phyloP scores from a whole-genome alignment of 2,113 vertebrate genomes.

The Oreotrochilus melanogaster region DNA sequence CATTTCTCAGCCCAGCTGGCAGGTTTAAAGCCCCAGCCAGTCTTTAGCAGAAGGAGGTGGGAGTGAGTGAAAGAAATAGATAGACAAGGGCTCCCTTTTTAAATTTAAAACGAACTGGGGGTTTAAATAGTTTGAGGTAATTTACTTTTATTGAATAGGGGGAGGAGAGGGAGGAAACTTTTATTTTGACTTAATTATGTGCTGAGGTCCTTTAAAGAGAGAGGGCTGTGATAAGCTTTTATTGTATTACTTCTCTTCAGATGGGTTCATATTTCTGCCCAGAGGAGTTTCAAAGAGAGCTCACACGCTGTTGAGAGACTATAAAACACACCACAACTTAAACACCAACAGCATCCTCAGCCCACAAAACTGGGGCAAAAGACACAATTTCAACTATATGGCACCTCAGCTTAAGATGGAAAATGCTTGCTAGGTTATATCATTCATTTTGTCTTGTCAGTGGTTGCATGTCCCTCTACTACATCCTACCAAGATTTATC shows the following conservation, averaged over 20 bases:
- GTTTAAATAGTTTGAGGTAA: constrained; percentile 66
- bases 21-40: constrained; percentile 70
- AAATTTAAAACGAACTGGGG: constrained; percentile 55
- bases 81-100: constrained; percentile 59
- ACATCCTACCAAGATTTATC: background rate
- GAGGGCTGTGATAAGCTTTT: background rate
- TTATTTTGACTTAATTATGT: constrained; percentile 65
- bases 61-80: constrained; percentile 55
- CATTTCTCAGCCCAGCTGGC: constrained; percentile 79
- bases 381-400: background rate
- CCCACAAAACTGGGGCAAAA: background rate
- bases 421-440: background rate
- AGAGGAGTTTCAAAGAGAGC: background rate
- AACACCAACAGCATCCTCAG: background rate
- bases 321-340: background rate
- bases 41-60: constrained; percentile 60
- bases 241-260: background rate
- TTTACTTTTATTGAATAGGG: constrained; percentile 66
- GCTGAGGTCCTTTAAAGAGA: constrained; percentile 33
- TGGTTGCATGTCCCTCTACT: background rate
- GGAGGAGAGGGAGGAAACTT: constrained; percentile 16
- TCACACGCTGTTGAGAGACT: rapidly evolving
- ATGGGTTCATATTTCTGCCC: constrained; percentile 30
- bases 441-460: background rate
- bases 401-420: background rate